phyloP scores from a whole-genome alignment of 2,113 vertebrate genomes.

The Oreochromis aureus region DNA sequence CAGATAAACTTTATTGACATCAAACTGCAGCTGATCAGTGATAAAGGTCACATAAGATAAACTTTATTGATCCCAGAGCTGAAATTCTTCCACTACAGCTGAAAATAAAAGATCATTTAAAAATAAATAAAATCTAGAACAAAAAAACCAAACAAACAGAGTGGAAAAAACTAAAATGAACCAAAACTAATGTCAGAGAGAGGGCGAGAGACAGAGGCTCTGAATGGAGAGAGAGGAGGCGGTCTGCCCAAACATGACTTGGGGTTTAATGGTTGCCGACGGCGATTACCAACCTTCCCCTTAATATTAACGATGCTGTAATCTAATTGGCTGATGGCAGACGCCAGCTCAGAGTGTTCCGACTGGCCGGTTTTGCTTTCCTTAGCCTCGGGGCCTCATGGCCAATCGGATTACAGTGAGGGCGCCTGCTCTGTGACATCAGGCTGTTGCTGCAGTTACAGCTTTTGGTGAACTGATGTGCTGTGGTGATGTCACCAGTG shows the following conservation, averaged over 20 bases:
- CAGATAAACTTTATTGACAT: neutral
- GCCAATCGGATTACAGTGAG: constrained; percentile 48
- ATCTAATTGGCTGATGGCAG: constrained; percentile 31
- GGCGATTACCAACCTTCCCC: neutral
- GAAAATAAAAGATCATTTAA: neutral
- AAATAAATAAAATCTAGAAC: neutral
- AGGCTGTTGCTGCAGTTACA: neutral
- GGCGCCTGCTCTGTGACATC: neutral
- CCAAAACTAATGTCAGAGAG: neutral
- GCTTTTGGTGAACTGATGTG: neutral
- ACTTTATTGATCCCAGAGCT: neutral
- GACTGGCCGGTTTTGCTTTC: neutral
- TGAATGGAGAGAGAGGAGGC: neutral
- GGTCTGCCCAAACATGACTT: neutral
- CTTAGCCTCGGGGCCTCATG: constrained; percentile 13
- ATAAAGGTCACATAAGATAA: neutral
- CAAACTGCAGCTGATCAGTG: neutral
- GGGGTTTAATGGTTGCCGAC: neutral
- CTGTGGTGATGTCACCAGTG: neutral
- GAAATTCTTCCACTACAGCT: neutral
- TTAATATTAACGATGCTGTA: neutral
- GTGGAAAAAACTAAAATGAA: neutral
- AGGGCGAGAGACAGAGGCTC: neutral
- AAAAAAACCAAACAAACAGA: neutral
- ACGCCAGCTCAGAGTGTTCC: neutral